phyloP scores from a whole-genome alignment of 1,140 invertebrate species.

The Hermatobates lingyangjiaoensis region DNA sequence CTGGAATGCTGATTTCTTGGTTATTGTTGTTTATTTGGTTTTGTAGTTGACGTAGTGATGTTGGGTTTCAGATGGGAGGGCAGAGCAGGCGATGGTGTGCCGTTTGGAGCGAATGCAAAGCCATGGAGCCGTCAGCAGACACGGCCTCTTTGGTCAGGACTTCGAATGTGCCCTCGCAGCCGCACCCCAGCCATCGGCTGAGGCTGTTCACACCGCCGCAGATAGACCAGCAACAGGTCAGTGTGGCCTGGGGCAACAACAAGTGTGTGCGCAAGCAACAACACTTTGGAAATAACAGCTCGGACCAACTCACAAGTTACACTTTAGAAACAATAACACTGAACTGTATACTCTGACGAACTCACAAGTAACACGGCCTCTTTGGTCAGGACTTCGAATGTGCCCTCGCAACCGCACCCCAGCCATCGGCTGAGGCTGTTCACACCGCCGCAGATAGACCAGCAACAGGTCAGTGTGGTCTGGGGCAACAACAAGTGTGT shows the following conservation, averaged over 20 bases:
- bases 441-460: constrained; percentile 34
- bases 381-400: constrained; percentile 37
- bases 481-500: not conserved
- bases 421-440: constrained; percentile 37
- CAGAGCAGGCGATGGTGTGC: constrained; percentile 56
- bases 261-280: not conserved
- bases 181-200: constrained; percentile 32
- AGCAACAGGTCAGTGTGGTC: constrained; percentile 6
- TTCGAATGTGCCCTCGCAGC: constrained; percentile 30
- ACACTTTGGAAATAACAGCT: not conserved
- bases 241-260: not conserved
- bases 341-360: no score
- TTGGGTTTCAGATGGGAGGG: constrained; percentile 40
- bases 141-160: constrained; percentile 49
- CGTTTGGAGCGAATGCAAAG: constrained; percentile 45
- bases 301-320: no score
- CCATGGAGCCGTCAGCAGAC: constrained; percentile 46
- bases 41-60: not conserved
- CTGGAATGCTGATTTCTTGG: no score
- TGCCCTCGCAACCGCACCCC: constrained; percentile 35
- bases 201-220: constrained; percentile 46
- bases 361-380: constrained; percentile 47
- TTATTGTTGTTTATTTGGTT: no score
- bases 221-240: constrained; percentile 9
- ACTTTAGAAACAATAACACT: no score